Evolutionary conservation across 2,888 invertebrate genomes (phyloP), one percentile per base, ranked within the genome.

Genomic region (Pachymerium ferrugineum): DNA sequence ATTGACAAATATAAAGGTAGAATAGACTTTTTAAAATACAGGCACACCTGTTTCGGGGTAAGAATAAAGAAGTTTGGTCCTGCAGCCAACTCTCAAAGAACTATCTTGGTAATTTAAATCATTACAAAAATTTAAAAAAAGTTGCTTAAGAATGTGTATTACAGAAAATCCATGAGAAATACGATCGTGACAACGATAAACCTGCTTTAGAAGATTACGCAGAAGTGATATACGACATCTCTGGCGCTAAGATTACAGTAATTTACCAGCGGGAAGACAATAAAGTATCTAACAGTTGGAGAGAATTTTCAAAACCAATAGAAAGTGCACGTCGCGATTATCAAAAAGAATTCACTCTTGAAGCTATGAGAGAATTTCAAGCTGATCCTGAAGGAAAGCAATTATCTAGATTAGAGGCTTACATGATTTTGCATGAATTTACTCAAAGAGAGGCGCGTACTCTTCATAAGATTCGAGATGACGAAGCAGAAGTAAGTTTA

Each of bases 101-200:
- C 22, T 3, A 72, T 72, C 25, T 8, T 42, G 38, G 72, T 72
- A 72, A 42, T 16, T 8, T 4, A 28, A 12, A n/a, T 1, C 3
- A 68, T 12, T 8, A 6, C 5, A 62, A 62, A 16, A 14, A n/a
- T 62, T 12, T 62, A 12, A 14, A 19, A 14, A 19, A 10, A 4
- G 14, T 4, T 38, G 38, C 12, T 2, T 38, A 1, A 62, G 14
- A 28, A 1, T 4, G 8, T 28, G 22, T 68, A 31, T 70, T 70
- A 8, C 19, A 70, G 35, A 70, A 81, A 83, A 77, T 82, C 28
- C 72, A 72, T 28, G 72, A 72, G 16, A 72, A 47, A 42, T 72
- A 38, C 25, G 38, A 28, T 25, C n/a, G 14, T 6, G 28, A 72
- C 28, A n/a, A 35, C n/a, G 4, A 10, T 38, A 47, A 29, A 28